Conservation (phyloP, 2,888 invertebrate genomes). For the Zelleria hepariella region DNA sequence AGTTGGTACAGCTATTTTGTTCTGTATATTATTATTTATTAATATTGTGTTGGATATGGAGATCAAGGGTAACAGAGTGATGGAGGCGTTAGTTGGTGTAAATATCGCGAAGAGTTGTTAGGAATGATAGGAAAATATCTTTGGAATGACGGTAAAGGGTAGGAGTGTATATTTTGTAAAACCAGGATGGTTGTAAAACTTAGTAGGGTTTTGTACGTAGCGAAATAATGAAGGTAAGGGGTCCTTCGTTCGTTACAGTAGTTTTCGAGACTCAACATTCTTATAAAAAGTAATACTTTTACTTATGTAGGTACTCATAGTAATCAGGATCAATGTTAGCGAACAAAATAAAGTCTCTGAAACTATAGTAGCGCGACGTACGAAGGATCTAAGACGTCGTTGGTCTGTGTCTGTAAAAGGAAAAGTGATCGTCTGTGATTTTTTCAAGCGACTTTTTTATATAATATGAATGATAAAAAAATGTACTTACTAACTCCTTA, state of each 20-base stretch:
- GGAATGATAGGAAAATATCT: neutral
- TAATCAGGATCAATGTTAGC: no score
- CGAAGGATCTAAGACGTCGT: constrained; percentile 56
- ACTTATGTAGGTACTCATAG: no score
- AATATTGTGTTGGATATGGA: constrained; percentile 1
- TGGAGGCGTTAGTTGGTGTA: neutral
- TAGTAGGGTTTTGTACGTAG: constrained; percentile 70
- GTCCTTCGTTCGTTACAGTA: no score
- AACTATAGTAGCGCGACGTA: no score
- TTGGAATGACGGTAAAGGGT: constrained; percentile 26
- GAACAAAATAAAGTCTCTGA: no score
- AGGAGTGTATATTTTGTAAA: constrained; percentile 43
- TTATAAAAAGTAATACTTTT: no score
- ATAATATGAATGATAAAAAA: constrained; percentile 50
- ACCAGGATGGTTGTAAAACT: constrained; percentile 71
- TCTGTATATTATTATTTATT: neutral
- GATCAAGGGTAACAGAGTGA: constrained; percentile 3
- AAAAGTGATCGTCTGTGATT: constrained; percentile 73
- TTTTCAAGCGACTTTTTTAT: constrained; percentile 74
- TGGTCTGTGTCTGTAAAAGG: constrained; percentile 70
- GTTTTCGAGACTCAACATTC: no score
- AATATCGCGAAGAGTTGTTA: neutral
- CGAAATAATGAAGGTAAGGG: constrained; percentile 54
- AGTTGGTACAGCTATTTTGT: neutral
- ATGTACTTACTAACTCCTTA: constrained; percentile 59